Evolutionary conservation across 2,113 vertebrate genomes (phyloP).

Genomic region (Grammomys dolichurus): DNA sequence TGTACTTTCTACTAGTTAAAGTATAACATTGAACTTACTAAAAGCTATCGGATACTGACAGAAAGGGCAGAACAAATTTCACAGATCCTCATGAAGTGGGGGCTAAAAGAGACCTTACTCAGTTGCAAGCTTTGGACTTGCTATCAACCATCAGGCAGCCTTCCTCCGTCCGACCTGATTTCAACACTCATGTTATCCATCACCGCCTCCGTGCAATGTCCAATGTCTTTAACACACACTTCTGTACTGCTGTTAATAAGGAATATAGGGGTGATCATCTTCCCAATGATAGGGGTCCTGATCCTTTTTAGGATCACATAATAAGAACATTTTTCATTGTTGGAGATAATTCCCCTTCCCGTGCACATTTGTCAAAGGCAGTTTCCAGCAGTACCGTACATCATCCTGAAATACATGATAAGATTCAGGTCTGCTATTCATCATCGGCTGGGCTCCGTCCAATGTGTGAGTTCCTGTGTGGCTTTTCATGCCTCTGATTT

Average conservation of each 20-base stretch:
- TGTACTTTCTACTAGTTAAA: neutral
- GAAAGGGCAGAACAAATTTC: neutral
- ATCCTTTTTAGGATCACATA: constrained; percentile 83
- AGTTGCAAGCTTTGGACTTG: constrained; percentile 35
- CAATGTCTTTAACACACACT: constrained; percentile 63
- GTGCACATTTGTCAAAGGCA: constrained; percentile 82
- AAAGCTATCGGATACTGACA: neutral
- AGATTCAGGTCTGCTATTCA: constrained; percentile 81
- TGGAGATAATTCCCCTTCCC: constrained; percentile 81
- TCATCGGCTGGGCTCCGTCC: constrained; percentile 74
- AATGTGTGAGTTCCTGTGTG: neutral
- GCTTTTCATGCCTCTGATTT: constrained; percentile 61
- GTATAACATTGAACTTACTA: neutral
- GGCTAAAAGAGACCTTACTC: constrained; percentile 22
- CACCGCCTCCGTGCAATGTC: constrained; percentile 25
- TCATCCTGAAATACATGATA: constrained; percentile 84
- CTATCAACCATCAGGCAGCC: constrained; percentile 40
- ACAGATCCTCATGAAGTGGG: neutral
- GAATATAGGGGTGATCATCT: constrained; percentile 74
- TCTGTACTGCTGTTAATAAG: constrained; percentile 75
- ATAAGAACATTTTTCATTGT: constrained; percentile 84
- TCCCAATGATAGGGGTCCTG: constrained; percentile 81
- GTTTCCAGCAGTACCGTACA: constrained; percentile 82
- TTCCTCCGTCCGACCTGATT: neutral
- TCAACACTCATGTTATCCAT: constrained; percentile 57